Conservation (phyloP, 2,797 vertebrate genomes). For the Astyanax mexicanus region DNA sequence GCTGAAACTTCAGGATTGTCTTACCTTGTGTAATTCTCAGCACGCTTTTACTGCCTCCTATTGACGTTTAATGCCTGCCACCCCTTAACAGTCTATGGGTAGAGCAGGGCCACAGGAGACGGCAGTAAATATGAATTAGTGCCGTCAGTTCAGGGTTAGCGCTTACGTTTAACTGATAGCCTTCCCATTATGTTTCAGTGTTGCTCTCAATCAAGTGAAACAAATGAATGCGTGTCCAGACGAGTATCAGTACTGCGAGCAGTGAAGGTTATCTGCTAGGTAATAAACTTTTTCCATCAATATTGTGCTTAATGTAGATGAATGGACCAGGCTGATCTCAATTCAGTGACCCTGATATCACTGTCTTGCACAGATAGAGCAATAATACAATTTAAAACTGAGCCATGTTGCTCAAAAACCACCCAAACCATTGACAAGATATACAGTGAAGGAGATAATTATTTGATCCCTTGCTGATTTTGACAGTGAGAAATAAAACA, state of each 20-base stretch:
- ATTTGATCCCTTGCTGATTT: too few relatives aligned
- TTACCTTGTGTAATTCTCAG: slow-evolving; percentile 42
- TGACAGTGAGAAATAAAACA: too few relatives aligned
- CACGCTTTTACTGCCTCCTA: slow-evolving; percentile 50
- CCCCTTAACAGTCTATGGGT: slow-evolving; percentile 35
- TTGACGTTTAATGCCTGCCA: slow-evolving; percentile 48
- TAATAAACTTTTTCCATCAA: not conserved
- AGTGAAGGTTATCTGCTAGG: not conserved
- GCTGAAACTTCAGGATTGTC: slow-evolving; percentile 45
- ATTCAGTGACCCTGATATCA: not conserved
- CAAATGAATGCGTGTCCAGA: not conserved
- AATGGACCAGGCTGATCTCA: not conserved
- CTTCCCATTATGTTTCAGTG: slow-evolving; percentile 32
- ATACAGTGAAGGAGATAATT: too few relatives aligned
- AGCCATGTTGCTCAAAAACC: too few relatives aligned
- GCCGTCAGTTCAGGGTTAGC: slow-evolving; percentile 12
- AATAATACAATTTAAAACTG: too few relatives aligned
- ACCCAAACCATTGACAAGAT: too few relatives aligned
- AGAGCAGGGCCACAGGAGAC: slow-evolving; percentile 12
- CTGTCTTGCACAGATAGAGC: not conserved
- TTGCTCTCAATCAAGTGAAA: slow-evolving; percentile 5
- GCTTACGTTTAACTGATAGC: slow-evolving; percentile 6
- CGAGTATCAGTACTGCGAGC: not conserved
- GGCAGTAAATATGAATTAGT: slow-evolving; percentile 5
- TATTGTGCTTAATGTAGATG: not conserved